Evolutionary conservation across 2,113 vertebrate species (phyloP).

Genomic region (Entomyzon cyanotis): DNA sequence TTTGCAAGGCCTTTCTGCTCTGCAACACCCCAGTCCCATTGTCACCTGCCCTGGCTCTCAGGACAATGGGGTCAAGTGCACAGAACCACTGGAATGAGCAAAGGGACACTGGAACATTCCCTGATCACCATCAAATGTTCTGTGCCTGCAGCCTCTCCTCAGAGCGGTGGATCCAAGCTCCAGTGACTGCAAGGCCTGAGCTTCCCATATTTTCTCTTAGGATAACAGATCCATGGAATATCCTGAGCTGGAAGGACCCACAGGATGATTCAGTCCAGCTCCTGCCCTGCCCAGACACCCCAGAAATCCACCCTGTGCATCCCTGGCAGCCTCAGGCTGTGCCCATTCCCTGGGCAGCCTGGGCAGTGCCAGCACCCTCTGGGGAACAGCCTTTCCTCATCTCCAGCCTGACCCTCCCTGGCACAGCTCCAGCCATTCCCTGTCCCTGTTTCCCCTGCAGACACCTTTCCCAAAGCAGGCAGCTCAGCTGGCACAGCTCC

Average conservation of each 20-base stretch:
- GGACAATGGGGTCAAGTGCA: fast-evolving
- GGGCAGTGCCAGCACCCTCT: neutral
- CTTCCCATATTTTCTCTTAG: neutral
- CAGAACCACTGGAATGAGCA: neutral
- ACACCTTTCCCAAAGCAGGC: neutral
- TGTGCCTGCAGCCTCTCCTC: too few species aligned
- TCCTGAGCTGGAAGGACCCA: neutral
- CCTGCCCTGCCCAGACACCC: neutral
- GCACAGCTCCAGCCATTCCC: neutral
- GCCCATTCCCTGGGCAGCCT: neutral
- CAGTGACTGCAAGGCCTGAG: fast-evolving
- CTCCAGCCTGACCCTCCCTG: fast-evolving
- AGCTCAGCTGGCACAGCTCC: neutral
- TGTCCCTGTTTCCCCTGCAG: neutral
- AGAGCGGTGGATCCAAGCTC: fast-evolving
- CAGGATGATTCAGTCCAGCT: neutral
- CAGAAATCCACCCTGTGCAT: neutral
- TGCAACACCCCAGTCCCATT: neutral
- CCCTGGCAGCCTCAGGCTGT: neutral
- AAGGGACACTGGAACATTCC: fast-evolving
- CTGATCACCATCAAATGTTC: fast-evolving
- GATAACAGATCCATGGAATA: neutral
- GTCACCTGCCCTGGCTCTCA: neutral
- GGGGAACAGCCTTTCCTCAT: too few species aligned
- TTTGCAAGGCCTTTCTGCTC: too few species aligned